phyloP scores from a whole-genome alignment of 2,888 invertebrate genomes.

The Ochropacha duplaris region DNA sequence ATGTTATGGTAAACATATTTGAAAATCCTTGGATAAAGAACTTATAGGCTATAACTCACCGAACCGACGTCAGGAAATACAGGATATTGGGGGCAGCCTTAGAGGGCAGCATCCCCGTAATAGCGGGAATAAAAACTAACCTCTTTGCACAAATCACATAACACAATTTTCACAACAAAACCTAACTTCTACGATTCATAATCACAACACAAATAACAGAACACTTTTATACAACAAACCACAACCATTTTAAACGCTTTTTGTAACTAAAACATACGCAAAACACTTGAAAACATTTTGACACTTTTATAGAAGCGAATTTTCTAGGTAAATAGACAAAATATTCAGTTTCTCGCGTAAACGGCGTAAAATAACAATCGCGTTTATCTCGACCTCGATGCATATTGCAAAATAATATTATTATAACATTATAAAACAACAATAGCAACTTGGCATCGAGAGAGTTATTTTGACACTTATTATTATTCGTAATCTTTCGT shows the following conservation, averaged over 20 bases:
- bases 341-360: conserved; percentile 20
- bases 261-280: conserved; percentile 42
- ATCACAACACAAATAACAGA: conserved; percentile 17
- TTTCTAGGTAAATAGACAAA: conserved; percentile 35
- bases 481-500: conserved; percentile 6
- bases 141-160: conserved; percentile 59
- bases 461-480: conserved; percentile 69
- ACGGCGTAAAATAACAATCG: conserved; percentile 31
- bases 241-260: conserved; percentile 17
- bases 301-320: conserved; percentile 42
- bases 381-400: conserved; percentile 66
- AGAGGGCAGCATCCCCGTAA: conserved; percentile 41
- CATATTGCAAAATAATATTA: conserved; percentile 36
- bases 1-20: conserved; percentile 34
- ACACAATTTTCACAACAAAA: conserved; percentile 32
- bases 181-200: conserved; percentile 16
- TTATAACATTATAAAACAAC: conserved; percentile 61
- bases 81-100: conserved; percentile 23
- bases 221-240: conserved; percentile 18
- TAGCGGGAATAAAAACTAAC: conserved; percentile 80
- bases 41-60: conserved; percentile 79
- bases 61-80: conserved; percentile 60
- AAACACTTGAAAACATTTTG: conserved; percentile 72
- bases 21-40: conserved; percentile 57
- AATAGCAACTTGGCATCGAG: conserved; percentile 70